A percentile compares a stretch with the other conserved stretches of the same genome.
phyloP scores from a whole-genome alignment of 2,797 vertebrate genomes.

The Acipenser oxyrinchus region DNA sequence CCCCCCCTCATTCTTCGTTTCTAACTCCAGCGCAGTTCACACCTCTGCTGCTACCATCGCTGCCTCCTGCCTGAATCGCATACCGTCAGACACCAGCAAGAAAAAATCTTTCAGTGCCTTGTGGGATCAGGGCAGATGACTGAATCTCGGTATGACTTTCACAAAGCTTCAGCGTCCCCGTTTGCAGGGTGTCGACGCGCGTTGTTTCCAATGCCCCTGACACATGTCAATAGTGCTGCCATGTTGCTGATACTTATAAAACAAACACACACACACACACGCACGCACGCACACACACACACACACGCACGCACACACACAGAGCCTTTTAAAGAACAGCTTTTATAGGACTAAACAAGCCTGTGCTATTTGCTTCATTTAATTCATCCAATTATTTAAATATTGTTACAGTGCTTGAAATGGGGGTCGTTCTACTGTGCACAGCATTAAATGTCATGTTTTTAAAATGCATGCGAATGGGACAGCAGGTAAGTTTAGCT shows the following conservation, averaged over 20 bases:
- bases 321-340: conserved; percentile 10
- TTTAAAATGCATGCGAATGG: no score
- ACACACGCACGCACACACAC: no score
- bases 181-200: conserved; percentile 32
- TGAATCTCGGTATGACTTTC: conserved; percentile 39
- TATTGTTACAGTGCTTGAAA: no score
- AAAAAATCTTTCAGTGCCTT: conserved; percentile 28
- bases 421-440: no score
- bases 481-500: no score
- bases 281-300: no score
- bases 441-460: no score
- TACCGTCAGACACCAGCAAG: conserved; percentile 29
- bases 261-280: background rate
- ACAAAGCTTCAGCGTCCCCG: conserved; percentile 47
- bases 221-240: conserved; percentile 37
- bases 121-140: conserved; percentile 23
- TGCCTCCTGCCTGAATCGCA: conserved; percentile 21
- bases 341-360: conserved; percentile 68
- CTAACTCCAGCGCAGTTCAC: conserved; percentile 14
- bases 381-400: no score
- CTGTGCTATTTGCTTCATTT: conserved; percentile 41
- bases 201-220: conserved; percentile 45
- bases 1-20: background rate
- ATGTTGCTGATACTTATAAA: background rate
- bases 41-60: conserved; percentile 20